phyloP scores from a whole-genome alignment of 2,888 invertebrate species.

The Aethes cnicana region DNA sequence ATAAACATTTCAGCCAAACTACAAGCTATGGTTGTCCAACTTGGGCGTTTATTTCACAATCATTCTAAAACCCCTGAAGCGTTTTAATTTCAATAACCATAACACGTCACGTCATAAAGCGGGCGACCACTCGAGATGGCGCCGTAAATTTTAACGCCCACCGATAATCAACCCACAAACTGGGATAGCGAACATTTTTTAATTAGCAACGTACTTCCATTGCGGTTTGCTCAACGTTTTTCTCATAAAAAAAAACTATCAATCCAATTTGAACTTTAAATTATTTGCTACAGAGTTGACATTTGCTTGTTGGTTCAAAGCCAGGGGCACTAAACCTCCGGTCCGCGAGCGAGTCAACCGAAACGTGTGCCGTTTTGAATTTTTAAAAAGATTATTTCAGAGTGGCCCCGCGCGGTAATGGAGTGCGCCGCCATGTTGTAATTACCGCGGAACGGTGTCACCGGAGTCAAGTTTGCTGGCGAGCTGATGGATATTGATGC shows the following conservation, averaged over 20 bases:
- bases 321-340: conserved; percentile 50
- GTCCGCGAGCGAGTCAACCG: conserved; percentile 43
- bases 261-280: conserved; percentile 38
- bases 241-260: conserved; percentile 41
- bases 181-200: conserved; percentile 44
- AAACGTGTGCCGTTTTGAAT: conserved; percentile 62
- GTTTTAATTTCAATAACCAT: conserved; percentile 6
- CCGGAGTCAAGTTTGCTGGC: conserved; percentile 33
- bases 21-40: too few relatives aligned
- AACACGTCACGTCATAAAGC: conserved; percentile 3
- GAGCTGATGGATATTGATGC: conserved; percentile 17
- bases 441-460: conserved; percentile 55
- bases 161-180: conserved; percentile 31
- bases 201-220: conserved; percentile 60
- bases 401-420: conserved; percentile 56
- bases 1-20: too few relatives aligned
- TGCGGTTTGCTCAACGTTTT: conserved; percentile 46
- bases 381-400: conserved; percentile 75
- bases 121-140: conserved; percentile 13
- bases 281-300: conserved; percentile 30
- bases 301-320: conserved; percentile 34
- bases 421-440: conserved; percentile 55
- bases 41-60: neutral
- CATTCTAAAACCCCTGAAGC: neutral
- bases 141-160: conserved; percentile 16